Evolutionary conservation across 2,113 vertebrate species (phyloP).

Genomic region (Anser brachyrhynchus): DNA sequence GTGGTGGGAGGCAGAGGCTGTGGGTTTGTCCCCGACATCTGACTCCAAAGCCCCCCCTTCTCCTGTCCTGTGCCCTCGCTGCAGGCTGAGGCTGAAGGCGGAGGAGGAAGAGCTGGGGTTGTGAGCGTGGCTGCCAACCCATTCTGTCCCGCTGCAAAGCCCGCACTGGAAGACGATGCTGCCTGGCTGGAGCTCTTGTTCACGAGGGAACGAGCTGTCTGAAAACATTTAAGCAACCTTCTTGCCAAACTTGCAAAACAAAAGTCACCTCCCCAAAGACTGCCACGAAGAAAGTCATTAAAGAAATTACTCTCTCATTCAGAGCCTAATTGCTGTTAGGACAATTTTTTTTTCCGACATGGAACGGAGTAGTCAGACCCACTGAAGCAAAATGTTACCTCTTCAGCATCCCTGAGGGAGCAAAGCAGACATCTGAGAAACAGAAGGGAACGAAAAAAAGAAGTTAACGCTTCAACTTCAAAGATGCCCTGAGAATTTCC

Average conservation of each 20-base stretch:
- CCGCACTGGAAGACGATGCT: not conserved
- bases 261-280: slow-evolving; percentile 38
- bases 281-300: slow-evolving; percentile 17
- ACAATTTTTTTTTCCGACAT: not conserved
- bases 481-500: slow-evolving; percentile 39
- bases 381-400: slow-evolving; percentile 35
- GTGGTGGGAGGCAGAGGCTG: not conserved
- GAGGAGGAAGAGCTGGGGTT: not conserved
- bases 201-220: rapidly evolving
- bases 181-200: not conserved
- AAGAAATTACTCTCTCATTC: slow-evolving; percentile 44
- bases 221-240: not conserved
- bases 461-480: slow-evolving; percentile 24
- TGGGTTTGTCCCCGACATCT: not conserved
- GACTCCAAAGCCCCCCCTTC: not conserved
- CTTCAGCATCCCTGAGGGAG: not conserved
- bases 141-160: not conserved
- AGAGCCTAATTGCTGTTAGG: slow-evolving; percentile 31
- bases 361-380: slow-evolving; percentile 9
- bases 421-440: slow-evolving; percentile 1
- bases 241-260: not conserved
- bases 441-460: not conserved
- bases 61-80: not conserved
- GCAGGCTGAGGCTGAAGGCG: not conserved
- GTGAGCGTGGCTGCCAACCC: rapidly evolving